A percentile compares a stretch with the other conserved stretches of the same genome.
Conservation (phyloP, 1,140 invertebrate genomes). For the Pseudomyrmex sp. region DNA sequence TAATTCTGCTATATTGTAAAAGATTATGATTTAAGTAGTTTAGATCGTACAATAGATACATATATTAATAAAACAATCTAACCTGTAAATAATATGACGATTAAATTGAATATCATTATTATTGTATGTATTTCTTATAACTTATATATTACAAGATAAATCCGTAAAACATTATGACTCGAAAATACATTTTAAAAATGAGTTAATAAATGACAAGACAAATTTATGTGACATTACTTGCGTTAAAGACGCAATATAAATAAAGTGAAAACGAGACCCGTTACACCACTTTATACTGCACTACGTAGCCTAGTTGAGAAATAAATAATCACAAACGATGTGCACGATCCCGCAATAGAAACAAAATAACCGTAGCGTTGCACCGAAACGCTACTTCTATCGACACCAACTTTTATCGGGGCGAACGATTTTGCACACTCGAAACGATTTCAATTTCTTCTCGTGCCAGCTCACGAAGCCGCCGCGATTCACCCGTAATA, state of each 20-base stretch:
- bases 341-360: neutral
- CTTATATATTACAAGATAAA: too few relatives aligned
- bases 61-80: neutral
- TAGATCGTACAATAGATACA: neutral
- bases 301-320: too few relatives aligned
- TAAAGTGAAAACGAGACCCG: too few relatives aligned
- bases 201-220: too few relatives aligned
- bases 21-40: neutral
- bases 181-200: too few relatives aligned
- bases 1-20: neutral
- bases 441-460: conserved; percentile 71
- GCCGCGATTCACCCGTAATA: conserved; percentile 68
- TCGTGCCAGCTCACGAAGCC: conserved; percentile 33
- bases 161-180: too few relatives aligned
- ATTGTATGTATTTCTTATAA: neutral
- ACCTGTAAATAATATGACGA: neutral
- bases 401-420: conserved; percentile 47
- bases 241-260: too few relatives aligned
- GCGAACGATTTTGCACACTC: conserved; percentile 58
- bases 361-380: neutral
- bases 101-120: neutral
- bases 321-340: too few relatives aligned
- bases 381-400: neutral
- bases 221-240: too few relatives aligned
- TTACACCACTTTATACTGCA: too few relatives aligned